Evolutionary conservation across 2,888 invertebrate genomes (phyloP).

Genomic region (Cordilura impudica): DNA sequence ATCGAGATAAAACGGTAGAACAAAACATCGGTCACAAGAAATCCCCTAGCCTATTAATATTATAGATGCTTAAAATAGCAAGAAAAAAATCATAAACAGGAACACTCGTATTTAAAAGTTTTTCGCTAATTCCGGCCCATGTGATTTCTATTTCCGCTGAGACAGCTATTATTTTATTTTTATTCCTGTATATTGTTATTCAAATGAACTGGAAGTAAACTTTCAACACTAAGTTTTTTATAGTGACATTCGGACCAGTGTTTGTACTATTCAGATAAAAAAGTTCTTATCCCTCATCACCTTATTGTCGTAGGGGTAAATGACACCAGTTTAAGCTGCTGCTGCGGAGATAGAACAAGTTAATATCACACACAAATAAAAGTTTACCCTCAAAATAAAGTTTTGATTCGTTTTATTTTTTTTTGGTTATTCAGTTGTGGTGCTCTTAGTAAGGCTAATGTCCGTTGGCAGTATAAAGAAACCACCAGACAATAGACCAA

Average conservation of each 20-base stretch:
- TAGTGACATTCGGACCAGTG: neutral
- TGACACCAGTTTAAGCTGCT: slow-evolving; percentile 30
- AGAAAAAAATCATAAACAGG: neutral
- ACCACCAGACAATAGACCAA: slow-evolving; percentile 44
- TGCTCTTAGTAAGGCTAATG: slow-evolving; percentile 49
- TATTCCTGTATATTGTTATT: too few relatives aligned
- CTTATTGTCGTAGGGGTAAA: slow-evolving; percentile 36
- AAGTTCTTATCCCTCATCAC: slow-evolving; percentile 39
- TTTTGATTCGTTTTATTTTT: neutral
- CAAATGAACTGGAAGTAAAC: too few relatives aligned
- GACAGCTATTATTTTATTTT: too few relatives aligned
- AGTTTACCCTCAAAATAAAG: slow-evolving; percentile 31
- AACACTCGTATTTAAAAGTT: too few relatives aligned
- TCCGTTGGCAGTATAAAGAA: slow-evolving; percentile 35
- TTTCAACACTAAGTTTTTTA: neutral
- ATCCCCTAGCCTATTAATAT: too few relatives aligned
- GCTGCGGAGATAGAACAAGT: slow-evolving; percentile 7
- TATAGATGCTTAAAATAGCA: too few relatives aligned
- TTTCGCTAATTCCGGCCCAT: too few relatives aligned
- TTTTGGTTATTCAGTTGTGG: slow-evolving; percentile 35
- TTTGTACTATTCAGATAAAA: slow-evolving; percentile 39
- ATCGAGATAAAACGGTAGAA: too few relatives aligned
- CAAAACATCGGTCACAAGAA: too few relatives aligned
- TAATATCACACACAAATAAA: slow-evolving; percentile 37
- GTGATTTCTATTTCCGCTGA: too few relatives aligned